Evolutionary conservation across 2,888 invertebrate species (phyloP), one percentile per base, ranked within the genome.

Genomic region (Scaptomyza polygonia): DNA sequence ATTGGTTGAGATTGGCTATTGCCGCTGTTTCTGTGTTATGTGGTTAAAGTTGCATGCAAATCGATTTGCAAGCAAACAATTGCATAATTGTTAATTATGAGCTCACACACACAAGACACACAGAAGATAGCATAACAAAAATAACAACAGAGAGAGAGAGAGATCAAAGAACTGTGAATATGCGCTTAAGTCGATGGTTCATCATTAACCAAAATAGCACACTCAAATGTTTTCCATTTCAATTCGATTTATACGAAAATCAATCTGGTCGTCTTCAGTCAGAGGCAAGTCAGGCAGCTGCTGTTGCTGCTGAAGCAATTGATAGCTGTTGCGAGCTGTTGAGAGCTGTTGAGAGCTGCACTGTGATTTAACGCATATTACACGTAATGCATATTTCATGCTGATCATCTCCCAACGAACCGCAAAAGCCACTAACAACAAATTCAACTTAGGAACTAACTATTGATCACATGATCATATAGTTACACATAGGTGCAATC

Each of bases 161-260:
- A 34, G 18, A 42, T 42, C 42, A 42, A 12, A 42, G 11, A 42
- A 12, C 42, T 18, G 6, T 18, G 48, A 34, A 34, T 9, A 34
- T 49, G 21, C 18, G 34, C 32, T 27, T 34, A 69, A 58, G 29
- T 29, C 8, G 11, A 40, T 8, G 8, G 7, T 16, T 45, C 16
- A 21, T 42, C 18, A 47, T 30, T 39, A 25, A 43, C 59, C 48
- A 56, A 72, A 75, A 74, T 65, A 65, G 73, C 67, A 63, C 72
- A 39, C 39, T 36, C 14, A 36, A 79, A 69, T 63, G 69, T 64
- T 67, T 55, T 59, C 65, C 69, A 86, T 86, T 83, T 76, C 76
- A 76, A 87, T 85, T 86, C 81, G 82, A 87, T 82, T 82, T 87
- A 82, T 76, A 82, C 79, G 76, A 72, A 82, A 82, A 82, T 82